phyloP scores from a whole-genome alignment of 2,888 invertebrate species.

The Rhingia rostrata region DNA sequence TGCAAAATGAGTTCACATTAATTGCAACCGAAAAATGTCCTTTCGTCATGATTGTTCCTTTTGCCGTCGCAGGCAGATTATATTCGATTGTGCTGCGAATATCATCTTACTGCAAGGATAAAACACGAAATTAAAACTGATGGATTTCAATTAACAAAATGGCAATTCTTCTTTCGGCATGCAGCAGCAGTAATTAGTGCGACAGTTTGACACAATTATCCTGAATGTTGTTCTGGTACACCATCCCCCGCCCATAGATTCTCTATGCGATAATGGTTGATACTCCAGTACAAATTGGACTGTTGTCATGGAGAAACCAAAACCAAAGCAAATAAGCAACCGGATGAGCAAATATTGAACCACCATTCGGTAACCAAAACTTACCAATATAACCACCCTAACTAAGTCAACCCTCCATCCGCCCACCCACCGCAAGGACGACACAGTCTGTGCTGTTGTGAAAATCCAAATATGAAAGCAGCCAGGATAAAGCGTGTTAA shows the following conservation, averaged over 20 bases:
- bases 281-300: conserved; percentile 16
- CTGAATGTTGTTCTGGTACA: conserved; percentile 8
- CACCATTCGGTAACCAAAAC: conserved; percentile 25
- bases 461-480: background rate
- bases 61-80: conserved; percentile 28
- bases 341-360: conserved; percentile 56
- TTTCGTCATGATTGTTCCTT: conserved; percentile 41
- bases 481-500: conserved; percentile 17
- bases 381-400: background rate
- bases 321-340: conserved; percentile 54
- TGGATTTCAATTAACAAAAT: conserved; percentile 67
- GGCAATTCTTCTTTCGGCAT: conserved; percentile 39
- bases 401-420: background rate
- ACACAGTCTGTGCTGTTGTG: too few species aligned
- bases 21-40: conserved; percentile 62
- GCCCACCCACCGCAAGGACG: background rate
- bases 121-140: conserved; percentile 65
- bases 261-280: background rate
- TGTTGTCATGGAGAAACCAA: conserved; percentile 44
- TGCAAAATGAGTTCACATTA: conserved; percentile 54
- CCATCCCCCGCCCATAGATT: background rate
- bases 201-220: conserved; percentile 72
- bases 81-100: conserved; percentile 5
- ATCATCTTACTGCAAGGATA: conserved; percentile 15
- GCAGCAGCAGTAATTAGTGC: conserved; percentile 60